Conservation (phyloP, 1,140 invertebrate species). For the Drosophila jambulina region DNA sequence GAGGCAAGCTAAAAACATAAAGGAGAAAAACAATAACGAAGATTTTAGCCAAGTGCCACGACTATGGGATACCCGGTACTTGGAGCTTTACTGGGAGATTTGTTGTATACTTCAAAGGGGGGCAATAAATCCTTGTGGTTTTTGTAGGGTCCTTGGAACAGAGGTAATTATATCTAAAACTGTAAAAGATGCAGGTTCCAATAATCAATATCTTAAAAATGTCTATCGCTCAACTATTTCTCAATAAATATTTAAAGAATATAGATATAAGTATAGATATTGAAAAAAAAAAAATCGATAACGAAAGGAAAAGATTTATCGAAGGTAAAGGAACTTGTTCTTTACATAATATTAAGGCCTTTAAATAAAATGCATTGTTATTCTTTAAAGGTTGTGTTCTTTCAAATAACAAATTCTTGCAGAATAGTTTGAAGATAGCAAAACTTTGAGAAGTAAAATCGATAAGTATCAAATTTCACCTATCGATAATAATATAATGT, state of each 20-base stretch:
- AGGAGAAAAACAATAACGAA: conserved; percentile 20
- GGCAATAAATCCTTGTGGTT: background rate
- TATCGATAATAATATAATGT: background rate
- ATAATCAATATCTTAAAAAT: too few species aligned
- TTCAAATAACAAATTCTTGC: background rate
- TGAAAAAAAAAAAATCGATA: background rate
- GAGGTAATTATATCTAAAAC: too few species aligned
- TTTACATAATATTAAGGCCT: too few species aligned
- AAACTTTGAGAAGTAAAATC: background rate
- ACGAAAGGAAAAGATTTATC: background rate
- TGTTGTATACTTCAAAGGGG: background rate
- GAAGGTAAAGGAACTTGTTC: too few species aligned
- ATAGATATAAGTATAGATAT: background rate
- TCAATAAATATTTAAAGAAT: too few species aligned
- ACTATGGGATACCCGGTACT: background rate
- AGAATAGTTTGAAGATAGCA: background rate
- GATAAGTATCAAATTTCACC: background rate
- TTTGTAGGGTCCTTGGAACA: background rate
- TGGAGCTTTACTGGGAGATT: background rate
- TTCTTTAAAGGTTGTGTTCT: background rate
- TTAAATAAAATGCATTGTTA: background rate
- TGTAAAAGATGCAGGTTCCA: too few species aligned
- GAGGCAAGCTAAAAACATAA: conserved; percentile 44
- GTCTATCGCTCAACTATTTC: too few species aligned
- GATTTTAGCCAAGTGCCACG: too few species aligned